These are phyloP conservation scores for Galendromus occidentalis DNA, from an alignment of 1,140 invertebrate species.

Conservation along the genomic window DNA sequence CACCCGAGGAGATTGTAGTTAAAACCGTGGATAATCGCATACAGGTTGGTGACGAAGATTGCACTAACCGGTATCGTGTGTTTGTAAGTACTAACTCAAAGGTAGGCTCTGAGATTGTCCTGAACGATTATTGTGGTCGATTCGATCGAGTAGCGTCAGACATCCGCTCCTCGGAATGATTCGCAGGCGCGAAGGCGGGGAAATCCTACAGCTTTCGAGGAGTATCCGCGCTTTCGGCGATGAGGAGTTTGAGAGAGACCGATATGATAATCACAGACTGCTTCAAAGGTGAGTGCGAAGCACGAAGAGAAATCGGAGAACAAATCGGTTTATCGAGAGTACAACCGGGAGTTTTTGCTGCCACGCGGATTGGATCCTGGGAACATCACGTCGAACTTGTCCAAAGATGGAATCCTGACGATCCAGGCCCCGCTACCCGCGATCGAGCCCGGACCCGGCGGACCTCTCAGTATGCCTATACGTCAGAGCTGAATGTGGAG, in stretches of 20 bases:
- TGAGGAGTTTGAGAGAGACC: too few species aligned
- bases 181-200: too few species aligned
- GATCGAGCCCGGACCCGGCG: slow-evolving; percentile 12
- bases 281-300: slow-evolving; percentile 26
- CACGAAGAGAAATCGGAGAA: slow-evolving; percentile 29
- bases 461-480: not conserved
- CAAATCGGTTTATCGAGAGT: slow-evolving; percentile 28
- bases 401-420: slow-evolving; percentile 29
- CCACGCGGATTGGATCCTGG: slow-evolving; percentile 30
- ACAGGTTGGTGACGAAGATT: slow-evolving; percentile 41
- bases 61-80: not conserved
- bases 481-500: too few species aligned
- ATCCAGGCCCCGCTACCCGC: slow-evolving; percentile 29
- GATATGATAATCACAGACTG: not conserved
- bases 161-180: too few species aligned
- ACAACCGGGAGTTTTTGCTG: slow-evolving; percentile 30
- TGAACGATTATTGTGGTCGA: too few species aligned
- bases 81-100: too few species aligned
- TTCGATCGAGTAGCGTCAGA: too few species aligned
- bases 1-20: slow-evolving; percentile 82
- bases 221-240: too few species aligned
- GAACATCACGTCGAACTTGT: slow-evolving; percentile 27
- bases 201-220: too few species aligned
- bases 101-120: too few species aligned
- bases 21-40: slow-evolving; percentile 90